Evolutionary conservation across 2,797 vertebrate genomes (phyloP).

Genomic region (Mormyrops boulengeri): DNA sequence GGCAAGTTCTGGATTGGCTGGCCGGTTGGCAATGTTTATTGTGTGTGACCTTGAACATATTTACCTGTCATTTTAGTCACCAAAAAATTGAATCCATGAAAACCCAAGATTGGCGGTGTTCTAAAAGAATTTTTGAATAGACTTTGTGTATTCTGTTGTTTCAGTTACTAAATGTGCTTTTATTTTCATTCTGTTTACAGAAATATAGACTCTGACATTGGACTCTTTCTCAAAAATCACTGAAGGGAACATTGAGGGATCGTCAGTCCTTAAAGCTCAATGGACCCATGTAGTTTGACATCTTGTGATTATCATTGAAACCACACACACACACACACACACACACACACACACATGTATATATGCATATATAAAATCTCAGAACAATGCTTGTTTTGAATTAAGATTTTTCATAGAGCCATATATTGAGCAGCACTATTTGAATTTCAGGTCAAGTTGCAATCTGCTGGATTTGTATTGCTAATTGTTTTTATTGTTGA

Average conservation of each 20-base stretch:
- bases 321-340: slow-evolving; percentile 23
- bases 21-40: background rate
- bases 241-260: slow-evolving; percentile 25
- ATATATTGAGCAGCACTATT: slow-evolving; percentile 39
- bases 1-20: background rate
- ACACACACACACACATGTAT: slow-evolving; percentile 31
- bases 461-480: slow-evolving; percentile 62
- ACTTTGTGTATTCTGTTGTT: background rate
- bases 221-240: slow-evolving; percentile 23
- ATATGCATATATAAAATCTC: slow-evolving; percentile 47
- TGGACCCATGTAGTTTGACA: slow-evolving; percentile 31
- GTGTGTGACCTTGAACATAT: background rate
- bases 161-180: background rate
- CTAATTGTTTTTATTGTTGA: slow-evolving; percentile 45
- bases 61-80: background rate
- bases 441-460: slow-evolving; percentile 53
- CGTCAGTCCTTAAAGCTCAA: slow-evolving; percentile 24
- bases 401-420: slow-evolving; percentile 27
- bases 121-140: background rate
- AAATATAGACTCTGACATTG: slow-evolving; percentile 25
- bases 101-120: background rate
- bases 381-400: slow-evolving; percentile 44
- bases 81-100: background rate
- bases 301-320: slow-evolving; percentile 37
- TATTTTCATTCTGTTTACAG: slow-evolving; percentile 14